These are phyloP conservation scores for Pterobdella sp. DNA, from an alignment of 2,888 invertebrate species.

Conservation along the genomic window DNA sequence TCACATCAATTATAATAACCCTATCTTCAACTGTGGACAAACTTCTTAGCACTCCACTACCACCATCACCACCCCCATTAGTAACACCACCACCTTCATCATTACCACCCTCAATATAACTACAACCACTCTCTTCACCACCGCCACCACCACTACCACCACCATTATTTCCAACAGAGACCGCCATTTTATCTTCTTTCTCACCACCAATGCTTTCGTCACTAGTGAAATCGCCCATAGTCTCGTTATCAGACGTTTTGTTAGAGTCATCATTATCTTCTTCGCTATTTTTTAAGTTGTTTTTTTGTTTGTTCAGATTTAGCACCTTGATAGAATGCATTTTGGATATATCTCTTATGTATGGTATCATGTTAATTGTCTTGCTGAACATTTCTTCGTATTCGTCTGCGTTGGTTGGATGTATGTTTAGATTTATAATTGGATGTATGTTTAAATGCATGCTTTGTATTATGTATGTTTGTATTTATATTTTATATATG, in stretches of 20 bases:
- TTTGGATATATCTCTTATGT: constrained; percentile 22
- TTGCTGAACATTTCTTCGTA: constrained; percentile 26
- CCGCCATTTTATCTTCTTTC: background rate
- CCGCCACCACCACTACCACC: background rate
- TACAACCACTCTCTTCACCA: background rate
- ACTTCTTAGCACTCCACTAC: no score
- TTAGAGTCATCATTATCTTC: background rate
- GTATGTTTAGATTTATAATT: background rate
- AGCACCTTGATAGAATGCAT: constrained; percentile 22
- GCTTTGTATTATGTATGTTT: background rate
- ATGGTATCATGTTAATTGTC: constrained; percentile 26
- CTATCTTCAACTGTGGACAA: no score
- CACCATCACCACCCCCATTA: background rate
- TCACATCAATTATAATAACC: no score
- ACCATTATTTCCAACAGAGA: background rate
- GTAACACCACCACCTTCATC: background rate
- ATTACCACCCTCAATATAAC: background rate
- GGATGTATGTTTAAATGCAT: background rate
- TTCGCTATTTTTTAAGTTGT: background rate
- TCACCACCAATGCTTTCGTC: background rate
- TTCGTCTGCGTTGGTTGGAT: constrained; percentile 12
- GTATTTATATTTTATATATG: no score
- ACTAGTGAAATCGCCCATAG: background rate
- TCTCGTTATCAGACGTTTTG: background rate
- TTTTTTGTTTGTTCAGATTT: background rate